Evolutionary conservation across 2,797 vertebrate genomes (phyloP).

Genomic region (Kryptopterus vitreolus): DNA sequence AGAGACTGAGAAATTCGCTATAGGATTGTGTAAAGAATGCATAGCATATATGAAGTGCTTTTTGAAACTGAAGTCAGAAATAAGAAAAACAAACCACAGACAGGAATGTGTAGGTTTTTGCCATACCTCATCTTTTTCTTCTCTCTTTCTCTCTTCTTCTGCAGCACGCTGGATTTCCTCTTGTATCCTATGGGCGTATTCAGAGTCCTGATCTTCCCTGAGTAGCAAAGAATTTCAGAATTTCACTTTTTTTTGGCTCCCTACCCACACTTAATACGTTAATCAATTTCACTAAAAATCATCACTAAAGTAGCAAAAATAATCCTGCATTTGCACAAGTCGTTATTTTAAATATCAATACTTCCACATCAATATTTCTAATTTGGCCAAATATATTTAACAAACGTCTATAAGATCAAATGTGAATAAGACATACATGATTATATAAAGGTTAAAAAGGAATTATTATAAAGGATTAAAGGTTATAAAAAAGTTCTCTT

Average conservation of each 20-base stretch:
- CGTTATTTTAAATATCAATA: neutral
- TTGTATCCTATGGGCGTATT: constrained; percentile 73
- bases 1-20: neutral
- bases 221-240: neutral
- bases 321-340: neutral
- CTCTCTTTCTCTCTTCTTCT: constrained; percentile 67
- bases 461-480: neutral
- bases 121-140: constrained; percentile 72
- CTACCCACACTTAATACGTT: too few species aligned
- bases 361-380: neutral
- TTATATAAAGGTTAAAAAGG: neutral
- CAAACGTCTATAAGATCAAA: neutral
- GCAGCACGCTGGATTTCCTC: constrained; percentile 73
- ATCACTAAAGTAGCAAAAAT: neutral
- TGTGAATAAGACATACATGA: neutral
- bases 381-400: neutral
- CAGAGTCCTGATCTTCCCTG: constrained; percentile 75
- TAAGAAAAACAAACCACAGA: neutral
- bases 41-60: neutral
- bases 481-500: neutral
- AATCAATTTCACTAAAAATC: too few species aligned
- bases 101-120: neutral
- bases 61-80: neutral
- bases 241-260: neutral
- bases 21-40: neutral